phyloP scores from a whole-genome alignment of 2,113 vertebrate genomes.

The Grus americana region DNA sequence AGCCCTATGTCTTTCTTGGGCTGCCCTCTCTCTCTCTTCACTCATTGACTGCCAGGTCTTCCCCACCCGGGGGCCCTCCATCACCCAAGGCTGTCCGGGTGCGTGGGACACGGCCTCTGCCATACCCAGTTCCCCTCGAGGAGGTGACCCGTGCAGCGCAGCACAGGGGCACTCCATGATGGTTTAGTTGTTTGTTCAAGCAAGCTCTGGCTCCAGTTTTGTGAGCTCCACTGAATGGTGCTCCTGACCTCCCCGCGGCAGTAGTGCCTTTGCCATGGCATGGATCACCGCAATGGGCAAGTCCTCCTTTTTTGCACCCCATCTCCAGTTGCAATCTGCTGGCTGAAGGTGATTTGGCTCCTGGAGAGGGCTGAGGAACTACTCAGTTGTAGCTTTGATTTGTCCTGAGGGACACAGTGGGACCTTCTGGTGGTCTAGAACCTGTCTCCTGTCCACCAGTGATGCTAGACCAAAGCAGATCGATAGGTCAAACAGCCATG shows the following conservation, averaged over 20 bases:
- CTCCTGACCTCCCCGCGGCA: not conserved
- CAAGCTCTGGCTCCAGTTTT: not conserved
- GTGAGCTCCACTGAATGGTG: not conserved
- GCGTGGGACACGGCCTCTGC: not conserved
- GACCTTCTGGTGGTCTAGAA: not conserved
- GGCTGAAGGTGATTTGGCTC: not conserved
- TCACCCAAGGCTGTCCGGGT: rapidly evolving
- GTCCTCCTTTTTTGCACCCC: not conserved
- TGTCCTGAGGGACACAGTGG: not conserved
- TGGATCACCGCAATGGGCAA: not conserved
- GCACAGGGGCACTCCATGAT: not conserved
- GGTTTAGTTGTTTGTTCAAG: not conserved
- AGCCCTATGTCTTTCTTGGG: not conserved
- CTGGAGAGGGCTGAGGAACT: not conserved
- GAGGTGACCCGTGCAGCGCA: not conserved
- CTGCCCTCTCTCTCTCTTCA: not conserved
- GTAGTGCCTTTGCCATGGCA: rapidly evolving
- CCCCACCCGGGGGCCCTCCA: not conserved
- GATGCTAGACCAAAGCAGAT: not conserved
- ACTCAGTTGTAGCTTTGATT: not conserved
- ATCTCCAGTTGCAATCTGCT: not conserved
- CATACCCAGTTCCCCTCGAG: not conserved
- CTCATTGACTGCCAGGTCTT: not conserved
- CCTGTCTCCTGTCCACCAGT: not conserved
- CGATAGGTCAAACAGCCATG: not conserved